Evolutionary conservation across 2,888 invertebrate species (phyloP), one percentile per base, ranked within the genome.

Genomic region (Spodoptera exigua): DNA sequence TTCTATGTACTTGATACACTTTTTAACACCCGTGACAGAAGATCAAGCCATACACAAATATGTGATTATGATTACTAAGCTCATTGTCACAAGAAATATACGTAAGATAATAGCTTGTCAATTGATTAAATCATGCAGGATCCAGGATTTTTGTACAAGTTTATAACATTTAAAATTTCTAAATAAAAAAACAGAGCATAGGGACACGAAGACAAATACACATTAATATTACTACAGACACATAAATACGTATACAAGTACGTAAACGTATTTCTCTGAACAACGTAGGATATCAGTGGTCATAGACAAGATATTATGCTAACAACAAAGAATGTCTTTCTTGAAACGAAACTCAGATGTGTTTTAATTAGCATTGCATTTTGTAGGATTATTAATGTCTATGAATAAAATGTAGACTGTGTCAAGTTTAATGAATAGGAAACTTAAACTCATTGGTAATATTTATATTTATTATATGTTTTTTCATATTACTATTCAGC

Each of bases 171-270:
- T 67, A 74, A 75, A 73, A 68, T 61, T 64, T 74, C 56, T 64
- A 61, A 76, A 74, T 61, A 70, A 76, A 70, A 80, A 81, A 77
- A 74, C 69, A 78, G 67, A 76, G 70, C 73, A 61, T 61, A 74
- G 73, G 78, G 84, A 88, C 87, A 86, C 86, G 85, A 85, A 86
- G 86, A 79, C 87, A 85, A 83, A 72, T 74, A 79, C 70, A 71
- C 70, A 71, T 70, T 63, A 71, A 73, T 69, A 61, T 67, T 65
- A 60, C 52, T 40, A 27, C n/a, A 39, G 44, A 47, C 70, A 60
- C 63, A 69, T 48, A 70, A 36, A 36, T 61, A 74, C 64, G 61
- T 72, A 41, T 27, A 48, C 41, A 47, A 36, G 16, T 37, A 10
- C 37, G 36, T 37, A 48, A 39, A 48, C 48, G 43, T 44, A 17